Percentiles rank a stretch among this genome's conserved stretches.
Evolutionary conservation across 2,113 vertebrate species (phyloP).

Genomic region (Rhynchomys soricoides): DNA sequence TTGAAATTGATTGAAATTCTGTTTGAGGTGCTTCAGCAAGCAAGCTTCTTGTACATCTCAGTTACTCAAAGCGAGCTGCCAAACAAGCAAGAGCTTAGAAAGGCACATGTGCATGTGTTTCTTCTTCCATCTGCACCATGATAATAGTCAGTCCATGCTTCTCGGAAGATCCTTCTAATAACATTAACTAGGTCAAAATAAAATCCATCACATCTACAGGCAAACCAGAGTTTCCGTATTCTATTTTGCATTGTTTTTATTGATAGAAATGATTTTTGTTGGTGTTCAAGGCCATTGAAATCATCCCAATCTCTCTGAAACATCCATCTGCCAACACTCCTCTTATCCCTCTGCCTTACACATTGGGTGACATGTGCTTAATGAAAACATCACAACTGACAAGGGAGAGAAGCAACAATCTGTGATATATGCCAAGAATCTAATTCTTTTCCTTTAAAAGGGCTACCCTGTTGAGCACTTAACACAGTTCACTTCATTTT

Average conservation of each 20-base stretch:
- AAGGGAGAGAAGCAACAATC: background rate
- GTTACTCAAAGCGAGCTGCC: conserved; percentile 37
- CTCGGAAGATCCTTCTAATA: background rate
- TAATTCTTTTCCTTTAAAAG: background rate
- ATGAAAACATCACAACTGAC: background rate
- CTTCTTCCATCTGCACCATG: background rate
- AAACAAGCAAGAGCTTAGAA: background rate
- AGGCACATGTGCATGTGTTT: background rate
- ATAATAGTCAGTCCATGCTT: background rate
- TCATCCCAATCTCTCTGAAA: background rate
- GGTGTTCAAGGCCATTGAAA: background rate
- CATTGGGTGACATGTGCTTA: background rate
- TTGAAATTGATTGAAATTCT: conserved; percentile 59
- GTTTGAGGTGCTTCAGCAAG: conserved; percentile 7
- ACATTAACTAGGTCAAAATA: background rate
- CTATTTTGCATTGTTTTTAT: background rate
- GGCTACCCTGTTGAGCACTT: background rate
- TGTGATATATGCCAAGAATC: no score
- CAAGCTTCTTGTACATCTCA: conserved; percentile 42
- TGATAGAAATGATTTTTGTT: background rate
- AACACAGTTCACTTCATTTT: background rate
- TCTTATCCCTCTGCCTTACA: background rate
- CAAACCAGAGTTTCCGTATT: background rate
- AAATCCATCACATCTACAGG: background rate
- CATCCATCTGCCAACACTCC: background rate